Evolutionary conservation across 2,113 vertebrate genomes (phyloP).

Genomic region (Oreochromis aureus): DNA sequence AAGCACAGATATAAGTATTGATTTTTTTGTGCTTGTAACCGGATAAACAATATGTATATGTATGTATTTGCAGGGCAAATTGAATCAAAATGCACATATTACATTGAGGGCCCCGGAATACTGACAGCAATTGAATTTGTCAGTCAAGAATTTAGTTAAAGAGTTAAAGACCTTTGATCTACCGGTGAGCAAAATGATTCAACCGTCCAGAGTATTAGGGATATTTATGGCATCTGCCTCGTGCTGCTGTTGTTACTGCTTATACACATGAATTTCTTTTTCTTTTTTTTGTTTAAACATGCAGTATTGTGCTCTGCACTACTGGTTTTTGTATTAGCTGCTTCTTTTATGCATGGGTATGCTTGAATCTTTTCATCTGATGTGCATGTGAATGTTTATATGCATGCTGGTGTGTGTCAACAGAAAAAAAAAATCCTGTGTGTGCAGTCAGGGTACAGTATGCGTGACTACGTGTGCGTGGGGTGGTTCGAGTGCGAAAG

Average conservation of each 20-base stretch:
- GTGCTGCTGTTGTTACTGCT: background rate
- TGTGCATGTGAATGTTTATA: background rate
- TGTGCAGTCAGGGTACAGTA: background rate
- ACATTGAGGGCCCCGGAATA: slow-evolving; percentile 84
- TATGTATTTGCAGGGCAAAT: slow-evolving; percentile 92
- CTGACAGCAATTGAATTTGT: slow-evolving; percentile 99
- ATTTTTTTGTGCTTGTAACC: slow-evolving; percentile 94
- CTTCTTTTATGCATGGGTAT: background rate
- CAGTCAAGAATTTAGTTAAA: slow-evolving; percentile 98
- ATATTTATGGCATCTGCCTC: slow-evolving; percentile 35
- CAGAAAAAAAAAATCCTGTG: background rate
- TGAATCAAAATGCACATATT: slow-evolving; percentile 98
- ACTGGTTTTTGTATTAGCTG: background rate
- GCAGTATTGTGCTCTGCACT: background rate
- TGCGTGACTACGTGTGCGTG: background rate
- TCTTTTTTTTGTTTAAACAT: background rate
- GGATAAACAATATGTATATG: slow-evolving; percentile 99
- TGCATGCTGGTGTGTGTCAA: background rate
- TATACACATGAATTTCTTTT: background rate
- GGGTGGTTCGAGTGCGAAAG: background rate
- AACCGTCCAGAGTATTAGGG: slow-evolving; percentile 68
- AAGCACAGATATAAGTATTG: slow-evolving; percentile 96
- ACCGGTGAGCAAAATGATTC: slow-evolving; percentile 82
- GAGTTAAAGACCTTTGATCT: slow-evolving; percentile 97
- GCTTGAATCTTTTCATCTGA: background rate